A percentile compares a stretch with the other conserved stretches of the same genome.
These are phyloP conservation scores for Chionomys nivalis DNA, from an alignment of 2,113 vertebrate species.

Conservation along the genomic window DNA sequence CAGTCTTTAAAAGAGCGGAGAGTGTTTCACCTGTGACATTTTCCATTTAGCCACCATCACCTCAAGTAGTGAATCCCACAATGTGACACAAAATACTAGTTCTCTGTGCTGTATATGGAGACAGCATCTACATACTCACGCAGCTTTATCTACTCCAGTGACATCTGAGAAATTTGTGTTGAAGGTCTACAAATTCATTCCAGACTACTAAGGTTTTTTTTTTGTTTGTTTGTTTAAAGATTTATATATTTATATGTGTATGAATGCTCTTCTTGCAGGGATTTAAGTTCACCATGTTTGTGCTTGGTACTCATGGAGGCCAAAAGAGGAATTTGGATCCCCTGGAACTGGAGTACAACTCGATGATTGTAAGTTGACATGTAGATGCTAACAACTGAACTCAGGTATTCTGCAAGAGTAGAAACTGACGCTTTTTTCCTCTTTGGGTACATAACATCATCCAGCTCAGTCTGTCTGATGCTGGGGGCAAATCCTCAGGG, in stretches of 20 bases:
- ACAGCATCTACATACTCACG: background rate
- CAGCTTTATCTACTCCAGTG: background rate
- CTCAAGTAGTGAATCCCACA: conserved; percentile 23
- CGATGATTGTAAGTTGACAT: background rate
- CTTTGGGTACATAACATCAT: too few relatives aligned
- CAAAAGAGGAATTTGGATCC: background rate
- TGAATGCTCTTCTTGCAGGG: background rate
- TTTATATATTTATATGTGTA: background rate
- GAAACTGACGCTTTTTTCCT: too few relatives aligned
- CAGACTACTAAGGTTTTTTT: background rate
- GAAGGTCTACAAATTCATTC: background rate
- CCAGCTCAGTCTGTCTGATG: too few relatives aligned
- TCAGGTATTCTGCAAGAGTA: background rate
- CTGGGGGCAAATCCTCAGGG: too few relatives aligned
- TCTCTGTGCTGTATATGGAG: background rate
- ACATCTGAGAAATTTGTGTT: conserved; percentile 2
- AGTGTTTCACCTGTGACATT: conserved; percentile 69
- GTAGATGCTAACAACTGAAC: background rate
- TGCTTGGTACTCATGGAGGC: background rate
- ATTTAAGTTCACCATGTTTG: background rate
- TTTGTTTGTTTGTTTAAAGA: background rate
- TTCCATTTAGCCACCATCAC: conserved; percentile 70
- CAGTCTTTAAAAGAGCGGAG: conserved; percentile 63
- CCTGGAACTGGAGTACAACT: background rate
- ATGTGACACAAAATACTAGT: background rate